Evolutionary conservation across 2,797 vertebrate genomes (phyloP), one percentile per base, ranked within the genome.

Genomic region (Malurus splendens): DNA sequence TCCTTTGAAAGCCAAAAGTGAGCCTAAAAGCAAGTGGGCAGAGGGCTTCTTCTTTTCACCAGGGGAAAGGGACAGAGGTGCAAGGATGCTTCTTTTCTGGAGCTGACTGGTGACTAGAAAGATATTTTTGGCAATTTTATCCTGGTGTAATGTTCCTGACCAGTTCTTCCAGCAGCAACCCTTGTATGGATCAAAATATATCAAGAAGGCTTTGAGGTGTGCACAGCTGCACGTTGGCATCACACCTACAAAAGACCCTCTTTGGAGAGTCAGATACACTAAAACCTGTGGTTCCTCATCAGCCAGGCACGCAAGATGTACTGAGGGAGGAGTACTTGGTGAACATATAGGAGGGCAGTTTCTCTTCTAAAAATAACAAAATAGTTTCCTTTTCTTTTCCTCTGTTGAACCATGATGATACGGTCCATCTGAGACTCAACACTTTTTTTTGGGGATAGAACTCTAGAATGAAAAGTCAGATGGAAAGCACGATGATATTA

Each of bases 351-450:
- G 23, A 84, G 10, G n/a, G 30, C 27, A 74, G 33, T 60, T 80
- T 82, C 24, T 65, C 27, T 67, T 75, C 57, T 64, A 45, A 90
- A 87, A 81, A 32, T 27, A 86, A 56, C 14, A 33, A 10, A 79
- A 39, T 0, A 23, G 5, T 74, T 72, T 77, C 12, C 17, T 12
- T 77, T 67, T 75, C 28, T 82, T 88, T 88, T 52, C 10, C 19
- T 65, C 27, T 76, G 7, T 55, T 76, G 44, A 89, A 41, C 17
- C 62, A 16, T 38, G 23, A 27, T 75, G 32, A 67, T 47, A 32
- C 4, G 36, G 30, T 13, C 8, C 15, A 41, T 51, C 33, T 79
- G 28, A 39, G 44, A 48, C 30, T 65, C 7, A 8, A 41, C 3
- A 33, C 15, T 12, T 13, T 18, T 48, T 48, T 79, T 39, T 36